Percentiles rank a stretch among this genome's conserved stretches.
phyloP scores from a whole-genome alignment of 1,140 invertebrate genomes.

The Brachystomella parvula region DNA sequence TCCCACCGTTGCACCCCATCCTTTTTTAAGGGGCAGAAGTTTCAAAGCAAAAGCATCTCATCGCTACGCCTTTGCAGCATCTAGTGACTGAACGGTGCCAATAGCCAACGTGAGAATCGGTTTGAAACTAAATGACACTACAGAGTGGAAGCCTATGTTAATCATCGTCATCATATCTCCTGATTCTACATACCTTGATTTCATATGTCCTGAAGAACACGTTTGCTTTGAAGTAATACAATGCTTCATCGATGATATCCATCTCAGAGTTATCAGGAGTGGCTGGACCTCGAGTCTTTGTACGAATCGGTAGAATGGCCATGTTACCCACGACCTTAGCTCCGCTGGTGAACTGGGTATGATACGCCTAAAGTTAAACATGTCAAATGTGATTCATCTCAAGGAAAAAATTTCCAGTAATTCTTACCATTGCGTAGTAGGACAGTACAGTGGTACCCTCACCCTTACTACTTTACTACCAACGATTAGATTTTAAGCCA shows the following conservation, averaged over 20 bases:
- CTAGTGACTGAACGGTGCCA: too few species aligned
- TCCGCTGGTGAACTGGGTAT: slow-evolving; percentile 74
- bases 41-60: too few species aligned
- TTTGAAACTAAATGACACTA: too few species aligned
- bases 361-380: slow-evolving; percentile 69
- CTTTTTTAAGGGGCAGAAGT: too few species aligned
- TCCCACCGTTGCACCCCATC: too few species aligned
- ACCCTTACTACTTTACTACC: too few species aligned
- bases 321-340: slow-evolving; percentile 79
- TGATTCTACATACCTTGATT: slow-evolving; percentile 68
- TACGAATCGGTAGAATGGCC: slow-evolving; percentile 79
- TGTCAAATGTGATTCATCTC: background rate
- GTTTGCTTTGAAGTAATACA: slow-evolving; percentile 97
- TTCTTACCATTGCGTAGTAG: too few species aligned
- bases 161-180: background rate
- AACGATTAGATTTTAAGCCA: too few species aligned
- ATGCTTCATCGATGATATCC: slow-evolving; percentile 96
- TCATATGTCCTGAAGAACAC: slow-evolving; percentile 99
- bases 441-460: too few species aligned
- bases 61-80: too few species aligned
- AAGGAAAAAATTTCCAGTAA: background rate
- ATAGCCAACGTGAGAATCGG: too few species aligned
- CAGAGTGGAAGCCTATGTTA: too few species aligned
- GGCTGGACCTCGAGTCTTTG: slow-evolving; percentile 80
- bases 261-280: slow-evolving; percentile 56